These are phyloP conservation scores for Dromiciops gliroides DNA, from an alignment of 2,113 vertebrate species.

Conservation along the genomic window DNA sequence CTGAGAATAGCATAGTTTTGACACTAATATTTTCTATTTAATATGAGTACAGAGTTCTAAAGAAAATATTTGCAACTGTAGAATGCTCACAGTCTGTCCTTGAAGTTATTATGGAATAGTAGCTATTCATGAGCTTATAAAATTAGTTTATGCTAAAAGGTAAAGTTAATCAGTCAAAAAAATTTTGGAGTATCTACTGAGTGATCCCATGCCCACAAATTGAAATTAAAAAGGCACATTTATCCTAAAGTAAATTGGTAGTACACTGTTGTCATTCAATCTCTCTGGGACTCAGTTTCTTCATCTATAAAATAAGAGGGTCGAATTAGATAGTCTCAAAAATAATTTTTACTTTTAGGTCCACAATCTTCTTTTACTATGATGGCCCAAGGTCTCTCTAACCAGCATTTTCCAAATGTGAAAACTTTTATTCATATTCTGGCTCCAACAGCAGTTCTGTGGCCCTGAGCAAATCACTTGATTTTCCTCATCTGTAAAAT, in stretches of 20 bases:
- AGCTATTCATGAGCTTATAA: too few relatives aligned
- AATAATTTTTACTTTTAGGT: not conserved
- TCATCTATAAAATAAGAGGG: not conserved
- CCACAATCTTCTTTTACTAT: not conserved
- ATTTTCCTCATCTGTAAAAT: not conserved
- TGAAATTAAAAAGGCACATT: too few relatives aligned
- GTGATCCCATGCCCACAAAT: too few relatives aligned
- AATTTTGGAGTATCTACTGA: too few relatives aligned
- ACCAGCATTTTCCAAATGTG: not conserved
- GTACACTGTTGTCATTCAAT: not conserved
- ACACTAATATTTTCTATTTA: too few relatives aligned
- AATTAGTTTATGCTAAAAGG: too few relatives aligned
- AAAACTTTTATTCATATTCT: not conserved
- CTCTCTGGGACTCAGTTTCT: not conserved
- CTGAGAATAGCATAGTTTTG: too few relatives aligned
- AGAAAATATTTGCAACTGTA: too few relatives aligned
- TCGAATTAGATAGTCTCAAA: not conserved
- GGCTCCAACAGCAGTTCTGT: not conserved
- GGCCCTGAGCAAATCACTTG: not conserved
- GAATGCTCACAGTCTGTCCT: too few relatives aligned
- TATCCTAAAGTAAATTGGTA: not conserved
- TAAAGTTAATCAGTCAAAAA: too few relatives aligned
- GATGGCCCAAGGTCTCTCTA: not conserved
- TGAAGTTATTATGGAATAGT: too few relatives aligned
- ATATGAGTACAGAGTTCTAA: too few relatives aligned